Percentiles rank a stretch among this genome's conserved stretches.
Conservation (phyloP, 2,113 vertebrate genomes). For the Eupsittula cactorum region DNA sequence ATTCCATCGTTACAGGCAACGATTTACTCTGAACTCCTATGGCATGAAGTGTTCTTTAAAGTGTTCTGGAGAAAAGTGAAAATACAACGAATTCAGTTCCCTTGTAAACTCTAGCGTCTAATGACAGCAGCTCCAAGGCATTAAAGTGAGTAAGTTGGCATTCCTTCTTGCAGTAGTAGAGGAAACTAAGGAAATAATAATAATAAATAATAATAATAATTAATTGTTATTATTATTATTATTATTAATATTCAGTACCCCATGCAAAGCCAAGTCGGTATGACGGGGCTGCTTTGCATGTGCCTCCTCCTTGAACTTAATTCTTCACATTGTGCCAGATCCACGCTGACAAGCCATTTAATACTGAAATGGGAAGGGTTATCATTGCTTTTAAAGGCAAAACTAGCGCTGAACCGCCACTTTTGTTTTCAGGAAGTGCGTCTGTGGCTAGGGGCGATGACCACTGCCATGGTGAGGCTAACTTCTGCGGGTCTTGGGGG, state of each 20-base stretch:
- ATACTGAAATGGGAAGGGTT: not conserved
- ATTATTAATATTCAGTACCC: not conserved
- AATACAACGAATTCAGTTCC: not conserved
- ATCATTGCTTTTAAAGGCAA: conserved; percentile 42
- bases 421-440: not conserved
- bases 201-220: not conserved
- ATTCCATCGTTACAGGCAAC: not conserved
- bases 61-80: not conserved
- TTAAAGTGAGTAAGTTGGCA: not conserved
- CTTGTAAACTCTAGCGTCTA: not conserved
- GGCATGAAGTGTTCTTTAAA: not conserved
- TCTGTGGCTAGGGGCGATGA: conserved; percentile 12
- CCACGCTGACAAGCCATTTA: not conserved
- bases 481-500: conserved; percentile 9
- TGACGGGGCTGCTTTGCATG: not conserved
- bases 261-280: not conserved
- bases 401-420: not conserved
- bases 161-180: not conserved
- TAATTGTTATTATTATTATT: not conserved
- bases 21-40: not conserved
- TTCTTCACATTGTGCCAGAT: not conserved
- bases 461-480: not conserved
- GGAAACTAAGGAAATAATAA: not conserved
- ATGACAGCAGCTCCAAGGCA: not conserved
- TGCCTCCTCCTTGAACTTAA: not conserved